Base-by-base conservation (phyloP, 2,888 invertebrate species). In the Platycheirus albimanus region DNA sequence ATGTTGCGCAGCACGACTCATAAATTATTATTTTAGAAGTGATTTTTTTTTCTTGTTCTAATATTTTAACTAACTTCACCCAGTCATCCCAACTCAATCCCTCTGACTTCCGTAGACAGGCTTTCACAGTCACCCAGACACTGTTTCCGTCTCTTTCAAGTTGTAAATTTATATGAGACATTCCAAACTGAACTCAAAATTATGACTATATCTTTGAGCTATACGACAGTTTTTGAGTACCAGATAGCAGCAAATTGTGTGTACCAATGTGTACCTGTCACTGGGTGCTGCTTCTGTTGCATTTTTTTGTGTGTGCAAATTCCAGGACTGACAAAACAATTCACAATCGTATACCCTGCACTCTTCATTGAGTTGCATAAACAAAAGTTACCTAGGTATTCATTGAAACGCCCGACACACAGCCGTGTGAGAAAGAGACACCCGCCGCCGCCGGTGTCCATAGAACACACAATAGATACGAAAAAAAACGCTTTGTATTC, bases 321-420 rank as follows among this genome's bases (percentile, higher is more conserved):
- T 66, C 52, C 47, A 72, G 41, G 33, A 67, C 58, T 41, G 43
- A 45, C 43, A 70, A 70, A 70, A 70, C 64, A 70, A 80, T 70
- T 75, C 67, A 80, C 63, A 69, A 52, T 56, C 58, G 61, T n/a
- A n/a, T n/a, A n/a, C n/a, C n/a, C n/a, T n/a, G n/a, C n/a, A 49
- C 41, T 45, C 8, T 45, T 8, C 58, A 47, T 33, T 17, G 47
- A 49, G 43, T 69, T 75, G 49, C 24, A 70, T 70, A 70, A 74
- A 79, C 74, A 74, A 80, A 56, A 80, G n/a, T n/a, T n/a, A n/a
- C n/a, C n/a, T n/a, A n/a, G 79, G 79, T 75, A 54, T 61, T 74
- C 72, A 67, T 74, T 69, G 15, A 67, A 76, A 36, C 52, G 45
- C 45, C 45, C 52, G 52, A 45, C 41, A 45, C 61, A 61, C 24